phyloP scores from a whole-genome alignment of 1,140 invertebrate genomes.

The Drosophila yakuba region DNA sequence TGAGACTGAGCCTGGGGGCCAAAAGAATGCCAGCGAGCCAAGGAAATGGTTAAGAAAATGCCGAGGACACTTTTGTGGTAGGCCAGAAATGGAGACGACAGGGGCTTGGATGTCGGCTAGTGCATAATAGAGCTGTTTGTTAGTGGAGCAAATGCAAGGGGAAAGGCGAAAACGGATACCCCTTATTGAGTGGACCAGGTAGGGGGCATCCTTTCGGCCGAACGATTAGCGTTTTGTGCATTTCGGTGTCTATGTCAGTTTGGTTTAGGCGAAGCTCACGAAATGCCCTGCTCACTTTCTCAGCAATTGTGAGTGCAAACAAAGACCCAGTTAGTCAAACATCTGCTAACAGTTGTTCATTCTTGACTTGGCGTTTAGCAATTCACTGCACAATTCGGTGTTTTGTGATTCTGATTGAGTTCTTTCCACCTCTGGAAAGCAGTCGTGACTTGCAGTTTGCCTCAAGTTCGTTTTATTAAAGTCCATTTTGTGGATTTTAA shows the following conservation, averaged over 20 bases:
- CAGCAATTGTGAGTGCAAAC: conserved; percentile 32
- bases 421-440: conserved; percentile 31
- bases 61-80: conserved; percentile 66
- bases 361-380: conserved; percentile 23
- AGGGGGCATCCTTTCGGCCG: conserved; percentile 9
- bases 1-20: conserved; percentile 9
- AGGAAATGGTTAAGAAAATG: conserved; percentile 78
- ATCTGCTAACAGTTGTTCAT: conserved; percentile 19
- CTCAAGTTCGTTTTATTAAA: not conserved
- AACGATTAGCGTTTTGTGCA: conserved; percentile 50
- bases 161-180: conserved; percentile 3
- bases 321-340: conserved; percentile 28
- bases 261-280: not conserved
- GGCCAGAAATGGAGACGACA: conserved; percentile 21
- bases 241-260: conserved; percentile 30
- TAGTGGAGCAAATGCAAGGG: conserved; percentile 11
- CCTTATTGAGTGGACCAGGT: conserved; percentile 39
- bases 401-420: conserved; percentile 1
- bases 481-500: too few relatives aligned
- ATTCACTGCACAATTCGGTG: conserved; percentile 55
- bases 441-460: conserved; percentile 22
- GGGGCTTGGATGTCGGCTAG: conserved; percentile 32
- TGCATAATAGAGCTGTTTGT: conserved; percentile 71
- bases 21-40: conserved; percentile 44
- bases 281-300: not conserved